Percentiles rank a stretch among this genome's conserved stretches.
Evolutionary conservation across 2,888 invertebrate species (phyloP).

Genomic region (Folsomia candida): DNA sequence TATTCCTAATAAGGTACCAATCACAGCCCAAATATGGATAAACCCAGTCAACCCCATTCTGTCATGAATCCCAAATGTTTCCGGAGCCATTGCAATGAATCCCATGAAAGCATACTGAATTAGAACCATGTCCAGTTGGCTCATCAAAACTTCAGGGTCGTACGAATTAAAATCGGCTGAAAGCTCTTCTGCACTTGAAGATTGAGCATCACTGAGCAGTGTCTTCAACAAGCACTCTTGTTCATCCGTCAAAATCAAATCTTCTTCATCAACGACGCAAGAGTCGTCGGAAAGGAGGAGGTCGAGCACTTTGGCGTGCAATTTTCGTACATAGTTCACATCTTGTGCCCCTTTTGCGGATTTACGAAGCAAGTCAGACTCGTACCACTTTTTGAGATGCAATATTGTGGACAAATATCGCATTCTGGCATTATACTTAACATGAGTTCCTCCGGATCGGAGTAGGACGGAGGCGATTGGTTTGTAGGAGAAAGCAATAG

Average conservation of each 20-base stretch:
- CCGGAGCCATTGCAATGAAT: slow-evolving; percentile 17
- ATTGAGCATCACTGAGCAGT: slow-evolving; percentile 8
- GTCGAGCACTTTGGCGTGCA: slow-evolving; percentile 13
- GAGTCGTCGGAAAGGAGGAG: slow-evolving; percentile 3
- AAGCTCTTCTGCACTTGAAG: neutral
- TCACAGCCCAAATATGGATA: slow-evolving; percentile 27
- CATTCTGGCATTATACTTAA: slow-evolving; percentile 10
- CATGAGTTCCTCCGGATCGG: slow-evolving; percentile 14
- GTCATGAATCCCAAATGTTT: slow-evolving; percentile 23
- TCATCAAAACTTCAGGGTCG: slow-evolving; percentile 22
- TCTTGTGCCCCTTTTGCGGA: slow-evolving; percentile 18
- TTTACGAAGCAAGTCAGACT: slow-evolving; percentile 19
- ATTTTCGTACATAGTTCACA: slow-evolving; percentile 17
- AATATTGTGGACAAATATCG: slow-evolving; percentile 25
- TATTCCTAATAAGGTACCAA: slow-evolving; percentile 23
- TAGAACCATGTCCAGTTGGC: slow-evolving; percentile 25
- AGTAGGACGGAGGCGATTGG: slow-evolving; percentile 19
- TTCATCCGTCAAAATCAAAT: neutral
- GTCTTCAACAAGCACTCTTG: neutral
- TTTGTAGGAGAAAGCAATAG: slow-evolving; percentile 21
- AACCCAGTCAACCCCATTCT: slow-evolving; percentile 24
- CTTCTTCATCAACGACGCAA: slow-evolving; percentile 7
- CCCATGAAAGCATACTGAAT: slow-evolving; percentile 29
- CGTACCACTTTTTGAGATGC: slow-evolving; percentile 27
- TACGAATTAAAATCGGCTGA: slow-evolving; percentile 12